Evolutionary conservation across 1,140 invertebrate species (phyloP).

Genomic region (Penaeus vannamei): DNA sequence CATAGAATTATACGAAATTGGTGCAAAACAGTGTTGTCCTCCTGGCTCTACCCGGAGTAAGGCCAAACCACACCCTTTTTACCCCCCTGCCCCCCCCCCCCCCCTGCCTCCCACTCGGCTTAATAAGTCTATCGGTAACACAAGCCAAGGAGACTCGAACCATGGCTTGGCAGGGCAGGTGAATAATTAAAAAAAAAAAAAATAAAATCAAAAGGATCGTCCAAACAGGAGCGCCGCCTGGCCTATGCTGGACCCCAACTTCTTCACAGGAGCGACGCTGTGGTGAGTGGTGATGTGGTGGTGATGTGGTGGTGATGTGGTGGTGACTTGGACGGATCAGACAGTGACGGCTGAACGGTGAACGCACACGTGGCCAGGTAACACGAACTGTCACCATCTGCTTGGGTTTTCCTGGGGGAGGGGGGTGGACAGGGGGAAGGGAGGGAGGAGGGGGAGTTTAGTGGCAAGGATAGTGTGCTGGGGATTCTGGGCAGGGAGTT

Average conservation of each 20-base stretch:
- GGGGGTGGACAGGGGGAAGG: no score
- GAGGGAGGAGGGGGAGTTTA: no score
- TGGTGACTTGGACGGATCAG: not conserved
- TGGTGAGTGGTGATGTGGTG: not conserved
- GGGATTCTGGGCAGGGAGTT: no score
- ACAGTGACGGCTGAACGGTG: not conserved
- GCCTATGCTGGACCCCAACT: conserved; percentile 33
- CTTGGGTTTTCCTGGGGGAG: no score
- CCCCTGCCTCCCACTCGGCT: not conserved
- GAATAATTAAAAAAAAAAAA: not conserved
- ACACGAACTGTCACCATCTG: no score
- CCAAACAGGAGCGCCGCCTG: no score
- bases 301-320: not conserved
- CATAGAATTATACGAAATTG: not conserved
- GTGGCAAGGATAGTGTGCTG: no score
- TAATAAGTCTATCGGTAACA: not conserved
- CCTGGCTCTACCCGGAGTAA: not conserved
- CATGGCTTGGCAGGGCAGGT: not conserved
- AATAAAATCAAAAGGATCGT: no score
- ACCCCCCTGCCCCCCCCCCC: not conserved
- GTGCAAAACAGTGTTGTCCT: not conserved
- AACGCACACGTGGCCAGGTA: not conserved
- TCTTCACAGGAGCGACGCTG: conserved; percentile 28
- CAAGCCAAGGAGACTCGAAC: not conserved
- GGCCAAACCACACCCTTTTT: not conserved